Percentiles rank a stretch among this genome's conserved stretches.
phyloP scores from a whole-genome alignment of 2,797 vertebrate species.

The Pempheris klunzingeri region DNA sequence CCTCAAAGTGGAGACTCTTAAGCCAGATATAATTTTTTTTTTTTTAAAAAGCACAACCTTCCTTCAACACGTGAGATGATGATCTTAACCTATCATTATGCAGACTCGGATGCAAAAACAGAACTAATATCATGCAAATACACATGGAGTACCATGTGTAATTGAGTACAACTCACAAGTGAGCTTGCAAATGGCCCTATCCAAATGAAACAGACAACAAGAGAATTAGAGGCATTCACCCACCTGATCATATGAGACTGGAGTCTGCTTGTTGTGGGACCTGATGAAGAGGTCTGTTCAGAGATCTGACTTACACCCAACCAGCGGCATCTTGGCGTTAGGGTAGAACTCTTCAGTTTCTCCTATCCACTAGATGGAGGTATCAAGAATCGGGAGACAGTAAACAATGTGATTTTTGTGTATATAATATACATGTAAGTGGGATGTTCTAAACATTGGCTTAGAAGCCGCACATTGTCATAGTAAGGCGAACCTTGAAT shows the following conservation, averaged over 20 bases:
- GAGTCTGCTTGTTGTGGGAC: conserved; percentile 92
- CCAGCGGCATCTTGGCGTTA: conserved; percentile 92
- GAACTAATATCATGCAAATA: too few species aligned
- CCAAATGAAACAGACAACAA: not conserved
- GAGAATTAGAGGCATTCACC: not conserved
- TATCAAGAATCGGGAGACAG: not conserved
- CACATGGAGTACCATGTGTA: too few species aligned
- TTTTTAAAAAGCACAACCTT: too few species aligned
- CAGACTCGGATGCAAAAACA: too few species aligned
- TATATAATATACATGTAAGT: not conserved
- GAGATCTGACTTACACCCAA: conserved; percentile 93
- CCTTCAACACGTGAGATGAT: too few species aligned
- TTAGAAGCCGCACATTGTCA: conserved; percentile 91
- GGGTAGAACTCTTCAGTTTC: conserved; percentile 95
- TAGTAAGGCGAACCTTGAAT: conserved; percentile 91
- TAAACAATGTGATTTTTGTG: too few species aligned
- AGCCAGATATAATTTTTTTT: too few species aligned
- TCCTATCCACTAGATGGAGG: conserved; percentile 89
- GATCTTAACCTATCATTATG: too few species aligned
- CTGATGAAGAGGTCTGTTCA: conserved; percentile 92
- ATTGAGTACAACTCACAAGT: too few species aligned
- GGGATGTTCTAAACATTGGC: too few species aligned
- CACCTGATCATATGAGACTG: conserved; percentile 93
- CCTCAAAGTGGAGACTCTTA: too few species aligned
- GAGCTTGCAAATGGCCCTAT: too few species aligned